Percentiles rank a stretch among this genome's conserved stretches.
Conservation (phyloP, 2,113 vertebrate genomes). For the Eclectus roratus region DNA sequence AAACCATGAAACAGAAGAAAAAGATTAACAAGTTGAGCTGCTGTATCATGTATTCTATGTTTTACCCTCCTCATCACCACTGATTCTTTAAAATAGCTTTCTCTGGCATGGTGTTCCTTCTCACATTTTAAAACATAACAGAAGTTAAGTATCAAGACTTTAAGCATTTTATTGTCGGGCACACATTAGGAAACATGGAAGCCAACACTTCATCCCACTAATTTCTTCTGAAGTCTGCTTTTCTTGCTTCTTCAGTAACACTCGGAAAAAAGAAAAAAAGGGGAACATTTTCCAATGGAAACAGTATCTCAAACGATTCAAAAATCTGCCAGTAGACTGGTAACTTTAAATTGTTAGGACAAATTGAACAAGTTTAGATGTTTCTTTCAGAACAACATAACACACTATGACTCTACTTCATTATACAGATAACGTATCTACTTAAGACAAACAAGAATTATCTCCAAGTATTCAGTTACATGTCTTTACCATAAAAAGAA, state of each 20-base stretch:
- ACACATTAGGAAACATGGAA: not conserved
- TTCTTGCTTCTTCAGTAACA: not conserved
- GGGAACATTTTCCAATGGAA: not conserved
- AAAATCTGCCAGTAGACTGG: not conserved
- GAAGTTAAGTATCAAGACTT: not conserved
- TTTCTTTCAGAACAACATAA: not conserved
- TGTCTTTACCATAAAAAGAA: not conserved
- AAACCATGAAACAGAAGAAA: not conserved
- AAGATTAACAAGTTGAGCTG: not conserved
- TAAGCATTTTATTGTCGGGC: not conserved
- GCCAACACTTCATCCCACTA: not conserved
- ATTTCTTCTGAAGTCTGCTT: not conserved
- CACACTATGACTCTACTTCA: not conserved
- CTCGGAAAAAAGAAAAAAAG: accelerated
- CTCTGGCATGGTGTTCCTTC: not conserved
- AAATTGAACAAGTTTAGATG: not conserved
- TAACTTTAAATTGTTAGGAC: not conserved
- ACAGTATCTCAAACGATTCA: not conserved
- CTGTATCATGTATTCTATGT: not conserved
- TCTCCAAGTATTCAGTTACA: not conserved
- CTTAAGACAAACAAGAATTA: not conserved
- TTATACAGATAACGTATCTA: not conserved
- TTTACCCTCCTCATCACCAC: not conserved
- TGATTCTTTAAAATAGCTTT: not conserved
- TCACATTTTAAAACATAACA: not conserved